phyloP scores from a whole-genome alignment of 1,140 invertebrate genomes.

The Drosophila persimilis region DNA sequence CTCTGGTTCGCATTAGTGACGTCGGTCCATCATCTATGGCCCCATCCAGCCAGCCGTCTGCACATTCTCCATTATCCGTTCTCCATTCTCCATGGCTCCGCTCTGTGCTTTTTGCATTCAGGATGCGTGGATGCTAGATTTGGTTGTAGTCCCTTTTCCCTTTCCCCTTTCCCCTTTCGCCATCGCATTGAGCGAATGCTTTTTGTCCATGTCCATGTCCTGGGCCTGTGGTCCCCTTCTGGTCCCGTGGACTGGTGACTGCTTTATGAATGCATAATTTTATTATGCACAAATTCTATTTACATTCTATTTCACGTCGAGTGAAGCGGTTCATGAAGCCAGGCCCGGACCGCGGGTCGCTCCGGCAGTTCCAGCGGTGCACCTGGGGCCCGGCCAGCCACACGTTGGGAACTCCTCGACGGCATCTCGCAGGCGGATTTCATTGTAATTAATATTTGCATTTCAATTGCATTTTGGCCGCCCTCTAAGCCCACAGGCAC shows the following conservation, averaged over 20 bases:
- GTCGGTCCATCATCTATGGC: no score
- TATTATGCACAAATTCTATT: conserved; percentile 69
- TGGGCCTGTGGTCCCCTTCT: no score
- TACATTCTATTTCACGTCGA: conserved; percentile 17
- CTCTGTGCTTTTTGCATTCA: no score
- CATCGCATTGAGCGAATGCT: conserved; percentile 30
- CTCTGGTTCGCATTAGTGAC: no score
- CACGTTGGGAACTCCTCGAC: not conserved
- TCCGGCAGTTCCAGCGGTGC: not conserved
- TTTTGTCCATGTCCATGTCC: conserved; percentile 22
- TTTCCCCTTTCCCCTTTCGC: no score
- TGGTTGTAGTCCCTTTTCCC: no score
- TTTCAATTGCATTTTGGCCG: conserved; percentile 40
- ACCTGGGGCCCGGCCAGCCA: not conserved
- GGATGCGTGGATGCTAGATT: no score
- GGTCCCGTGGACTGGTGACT: conserved; percentile 11
- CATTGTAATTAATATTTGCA: conserved; percentile 53
- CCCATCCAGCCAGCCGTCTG: no score
- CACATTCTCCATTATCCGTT: no score
- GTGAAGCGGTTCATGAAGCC: no score
- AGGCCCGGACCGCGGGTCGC: not conserved
- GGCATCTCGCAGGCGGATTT: conserved; percentile 9
- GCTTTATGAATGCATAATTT: conserved; percentile 66
- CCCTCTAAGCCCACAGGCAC: not conserved
- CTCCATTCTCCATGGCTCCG: no score